Conservation (phyloP, 2,888 invertebrate species). For the Drosophila lutescens region DNA sequence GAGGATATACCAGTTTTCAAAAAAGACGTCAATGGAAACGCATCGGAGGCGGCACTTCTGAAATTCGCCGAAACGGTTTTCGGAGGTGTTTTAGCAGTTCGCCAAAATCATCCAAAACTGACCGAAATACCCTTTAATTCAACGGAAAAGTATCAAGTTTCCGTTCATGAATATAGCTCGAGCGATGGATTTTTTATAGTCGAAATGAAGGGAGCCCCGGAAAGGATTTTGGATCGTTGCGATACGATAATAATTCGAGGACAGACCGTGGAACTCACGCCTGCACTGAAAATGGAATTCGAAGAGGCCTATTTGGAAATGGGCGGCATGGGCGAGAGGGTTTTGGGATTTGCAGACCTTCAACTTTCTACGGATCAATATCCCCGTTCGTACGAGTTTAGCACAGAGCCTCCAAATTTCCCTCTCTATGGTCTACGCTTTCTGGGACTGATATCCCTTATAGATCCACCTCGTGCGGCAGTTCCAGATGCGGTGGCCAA, state of each 20-base stretch:
- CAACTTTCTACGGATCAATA: slow-evolving; percentile 95
- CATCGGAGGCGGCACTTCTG: slow-evolving; percentile 96
- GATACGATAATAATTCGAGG: slow-evolving; percentile 96
- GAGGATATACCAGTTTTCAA: slow-evolving; percentile 96
- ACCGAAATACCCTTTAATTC: slow-evolving; percentile 98
- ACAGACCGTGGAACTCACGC: slow-evolving; percentile 94
- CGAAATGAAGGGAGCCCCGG: slow-evolving; percentile 99
- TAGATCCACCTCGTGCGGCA: slow-evolving; percentile 98
- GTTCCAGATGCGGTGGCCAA: slow-evolving; percentile 99
- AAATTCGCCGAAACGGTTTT: slow-evolving; percentile 97
- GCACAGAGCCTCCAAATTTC: slow-evolving; percentile 95
- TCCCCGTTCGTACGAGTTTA: slow-evolving; percentile 96
- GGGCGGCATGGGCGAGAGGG: slow-evolving; percentile 96
- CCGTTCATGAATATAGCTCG: slow-evolving; percentile 96
- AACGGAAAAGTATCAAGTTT: slow-evolving; percentile 97
- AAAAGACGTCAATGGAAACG: slow-evolving; percentile 97
- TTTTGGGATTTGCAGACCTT: slow-evolving; percentile 96
- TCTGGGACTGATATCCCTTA: slow-evolving; percentile 99
- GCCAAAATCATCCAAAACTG: slow-evolving; percentile 93
- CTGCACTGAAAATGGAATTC: slow-evolving; percentile 97
- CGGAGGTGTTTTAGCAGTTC: slow-evolving; percentile 92
- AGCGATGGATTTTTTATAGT: slow-evolving; percentile 94
- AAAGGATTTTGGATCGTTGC: slow-evolving; percentile 96
- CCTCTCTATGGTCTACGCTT: slow-evolving; percentile 95
- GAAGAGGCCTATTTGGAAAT: slow-evolving; percentile 96